Evolutionary conservation across 2,888 invertebrate species (phyloP).

Genomic region (Drosophila setosimentum): DNA sequence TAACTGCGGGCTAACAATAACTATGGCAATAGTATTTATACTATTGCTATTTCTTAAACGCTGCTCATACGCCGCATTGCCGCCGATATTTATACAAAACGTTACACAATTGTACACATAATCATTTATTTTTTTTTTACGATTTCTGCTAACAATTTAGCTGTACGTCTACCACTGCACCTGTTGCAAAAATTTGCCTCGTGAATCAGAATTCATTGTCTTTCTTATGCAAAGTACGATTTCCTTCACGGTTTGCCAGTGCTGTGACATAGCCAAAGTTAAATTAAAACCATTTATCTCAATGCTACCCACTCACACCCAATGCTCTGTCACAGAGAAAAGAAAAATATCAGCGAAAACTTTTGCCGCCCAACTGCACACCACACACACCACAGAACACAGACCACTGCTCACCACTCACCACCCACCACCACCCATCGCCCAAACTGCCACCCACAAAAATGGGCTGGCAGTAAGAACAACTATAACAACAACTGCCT

Average conservation of each 20-base stretch:
- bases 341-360: slow-evolving; percentile 50
- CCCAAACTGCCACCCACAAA: slow-evolving; percentile 26
- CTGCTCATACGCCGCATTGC: slow-evolving; percentile 38
- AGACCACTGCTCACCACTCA: slow-evolving; percentile 1
- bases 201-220: slow-evolving; percentile 45
- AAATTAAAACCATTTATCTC: slow-evolving; percentile 71
- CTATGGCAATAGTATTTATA: slow-evolving; percentile 28
- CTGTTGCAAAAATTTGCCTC: slow-evolving; percentile 59
- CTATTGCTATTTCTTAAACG: slow-evolving; percentile 8
- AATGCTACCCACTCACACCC: slow-evolving; percentile 13
- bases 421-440: slow-evolving; percentile 8
- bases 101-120: slow-evolving; percentile 13
- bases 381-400: background rate
- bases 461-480: slow-evolving; percentile 29
- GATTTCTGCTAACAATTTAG: slow-evolving; percentile 8
- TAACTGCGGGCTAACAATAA: slow-evolving; percentile 28
- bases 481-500: slow-evolving; percentile 72
- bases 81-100: slow-evolving; percentile 2
- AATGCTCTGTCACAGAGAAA: background rate
- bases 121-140: background rate
- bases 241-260: slow-evolving; percentile 7
- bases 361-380: slow-evolving; percentile 34
- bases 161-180: slow-evolving; percentile 34
- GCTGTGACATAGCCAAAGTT: slow-evolving; percentile 64
- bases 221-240: slow-evolving; percentile 43